phyloP scores from a whole-genome alignment of 64 coral and sea anemone genomes.

The Platygyra sinensis region DNA sequence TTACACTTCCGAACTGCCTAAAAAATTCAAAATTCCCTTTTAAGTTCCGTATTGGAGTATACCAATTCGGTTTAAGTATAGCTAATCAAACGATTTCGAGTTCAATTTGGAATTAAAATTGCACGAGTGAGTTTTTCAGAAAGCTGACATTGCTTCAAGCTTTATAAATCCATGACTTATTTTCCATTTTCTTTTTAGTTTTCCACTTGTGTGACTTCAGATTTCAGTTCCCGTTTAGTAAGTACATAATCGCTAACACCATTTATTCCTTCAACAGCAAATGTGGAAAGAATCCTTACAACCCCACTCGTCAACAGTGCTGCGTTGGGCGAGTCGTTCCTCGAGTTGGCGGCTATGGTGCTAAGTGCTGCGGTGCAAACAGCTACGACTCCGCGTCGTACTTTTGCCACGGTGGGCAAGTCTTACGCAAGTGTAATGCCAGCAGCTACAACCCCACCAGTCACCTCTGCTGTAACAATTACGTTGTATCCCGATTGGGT shows the following conservation, averaged over 20 bases:
- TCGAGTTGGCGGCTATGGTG: conserved; percentile 18
- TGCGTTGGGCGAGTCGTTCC: neutral
- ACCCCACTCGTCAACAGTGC: conserved; percentile 19
- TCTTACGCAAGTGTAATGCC: conserved; percentile 1
- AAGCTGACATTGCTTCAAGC: no score
- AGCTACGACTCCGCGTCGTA: conserved; percentile 3
- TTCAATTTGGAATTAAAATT: no score
- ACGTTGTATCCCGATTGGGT: neutral
- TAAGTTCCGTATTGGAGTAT: no score
- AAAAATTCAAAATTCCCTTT: no score
- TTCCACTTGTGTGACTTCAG: neutral
- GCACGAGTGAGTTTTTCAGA: no score
- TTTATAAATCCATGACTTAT: no score
- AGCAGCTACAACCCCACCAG: conserved; percentile 3
- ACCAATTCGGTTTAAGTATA: no score
- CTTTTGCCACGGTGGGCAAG: neutral
- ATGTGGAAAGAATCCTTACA: neutral
- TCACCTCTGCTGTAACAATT: conserved; percentile 7
- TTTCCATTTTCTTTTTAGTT: no score
- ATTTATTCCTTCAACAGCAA: neutral
- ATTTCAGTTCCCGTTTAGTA: neutral
- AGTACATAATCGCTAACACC: neutral
- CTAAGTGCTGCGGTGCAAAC: conserved; percentile 9
- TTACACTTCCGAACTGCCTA: no score
- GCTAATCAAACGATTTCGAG: no score